Evolutionary conservation across 2,113 vertebrate species (phyloP).

Genomic region (Calonectris borealis): DNA sequence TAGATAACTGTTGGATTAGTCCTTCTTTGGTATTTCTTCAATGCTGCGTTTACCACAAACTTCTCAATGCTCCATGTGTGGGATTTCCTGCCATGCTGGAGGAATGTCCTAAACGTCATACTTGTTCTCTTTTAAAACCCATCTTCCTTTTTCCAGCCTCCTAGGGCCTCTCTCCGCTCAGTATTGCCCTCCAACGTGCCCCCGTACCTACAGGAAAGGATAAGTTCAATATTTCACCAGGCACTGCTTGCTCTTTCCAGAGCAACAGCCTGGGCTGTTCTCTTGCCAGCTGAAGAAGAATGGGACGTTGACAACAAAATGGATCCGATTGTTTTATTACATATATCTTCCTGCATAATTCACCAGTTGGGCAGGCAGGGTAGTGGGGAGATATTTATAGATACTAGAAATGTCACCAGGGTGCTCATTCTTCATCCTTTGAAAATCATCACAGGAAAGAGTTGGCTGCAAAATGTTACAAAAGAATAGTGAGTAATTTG

Average conservation of each 20-base stretch:
- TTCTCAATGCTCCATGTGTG: not conserved
- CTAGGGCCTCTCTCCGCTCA: not conserved
- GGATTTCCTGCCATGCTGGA: not conserved
- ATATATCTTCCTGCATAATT: constrained; percentile 59
- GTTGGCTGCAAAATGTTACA: constrained; percentile 23
- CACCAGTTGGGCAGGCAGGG: constrained; percentile 32
- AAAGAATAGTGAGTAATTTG: constrained; percentile 4
- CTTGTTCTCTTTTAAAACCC: not conserved
- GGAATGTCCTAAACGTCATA: not conserved
- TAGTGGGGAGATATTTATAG: constrained; percentile 56
- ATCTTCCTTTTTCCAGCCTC: not conserved
- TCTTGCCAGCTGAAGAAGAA: constrained; percentile 22
- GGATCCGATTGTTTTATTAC: constrained; percentile 46
- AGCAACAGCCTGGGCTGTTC: not conserved
- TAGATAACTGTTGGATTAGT: not conserved
- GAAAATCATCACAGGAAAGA: constrained; percentile 32
- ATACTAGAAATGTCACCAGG: constrained; percentile 55
- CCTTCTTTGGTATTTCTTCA: not conserved
- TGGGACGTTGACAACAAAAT: constrained; percentile 24
- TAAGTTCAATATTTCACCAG: not conserved
- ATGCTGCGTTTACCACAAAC: not conserved
- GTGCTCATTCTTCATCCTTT: constrained; percentile 51
- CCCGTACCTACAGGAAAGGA: not conserved
- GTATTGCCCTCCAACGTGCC: not conserved
- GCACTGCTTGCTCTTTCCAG: not conserved